A percentile compares a stretch with the other conserved stretches of the same genome.
phyloP scores from a whole-genome alignment of 2,888 invertebrate species.

The Euphydryas editha region DNA sequence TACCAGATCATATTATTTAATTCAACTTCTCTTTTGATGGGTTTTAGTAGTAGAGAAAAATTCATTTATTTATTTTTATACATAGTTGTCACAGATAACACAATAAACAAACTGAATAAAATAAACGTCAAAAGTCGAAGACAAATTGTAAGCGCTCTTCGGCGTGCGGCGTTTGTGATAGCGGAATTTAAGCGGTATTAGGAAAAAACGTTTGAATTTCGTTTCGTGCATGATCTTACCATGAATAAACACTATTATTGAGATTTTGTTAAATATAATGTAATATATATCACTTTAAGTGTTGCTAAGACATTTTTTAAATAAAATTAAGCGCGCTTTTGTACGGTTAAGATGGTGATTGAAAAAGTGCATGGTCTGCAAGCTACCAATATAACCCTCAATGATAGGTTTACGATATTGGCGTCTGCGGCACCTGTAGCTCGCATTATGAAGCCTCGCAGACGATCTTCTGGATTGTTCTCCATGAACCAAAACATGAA shows the following conservation, averaged over 20 bases:
- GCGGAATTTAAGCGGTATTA: not conserved
- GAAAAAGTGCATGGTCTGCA: constrained; percentile 73
- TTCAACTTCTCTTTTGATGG: too few relatives aligned
- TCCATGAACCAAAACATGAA: constrained; percentile 41
- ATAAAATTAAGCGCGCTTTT: constrained; percentile 1
- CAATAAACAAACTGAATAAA: not conserved
- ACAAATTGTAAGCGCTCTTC: constrained; percentile 18
- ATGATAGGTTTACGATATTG: constrained; percentile 66
- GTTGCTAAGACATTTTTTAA: not conserved
- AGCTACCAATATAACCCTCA: constrained; percentile 68
- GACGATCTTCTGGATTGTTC: constrained; percentile 38
- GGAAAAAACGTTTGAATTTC: not conserved
- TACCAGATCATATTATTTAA: too few relatives aligned
- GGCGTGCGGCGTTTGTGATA: too few relatives aligned
- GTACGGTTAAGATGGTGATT: constrained; percentile 58
- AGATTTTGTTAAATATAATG: not conserved
- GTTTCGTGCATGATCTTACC: not conserved
- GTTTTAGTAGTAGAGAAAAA: too few relatives aligned
- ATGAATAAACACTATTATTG: not conserved
- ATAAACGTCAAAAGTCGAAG: constrained; percentile 8
- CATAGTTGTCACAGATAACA: too few relatives aligned
- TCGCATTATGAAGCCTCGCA: constrained; percentile 47
- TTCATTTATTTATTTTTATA: too few relatives aligned
- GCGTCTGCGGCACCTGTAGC: constrained; percentile 49
- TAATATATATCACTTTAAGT: not conserved